Conservation (phyloP, 2,888 invertebrate genomes). For the Phyllotreta striolata region DNA sequence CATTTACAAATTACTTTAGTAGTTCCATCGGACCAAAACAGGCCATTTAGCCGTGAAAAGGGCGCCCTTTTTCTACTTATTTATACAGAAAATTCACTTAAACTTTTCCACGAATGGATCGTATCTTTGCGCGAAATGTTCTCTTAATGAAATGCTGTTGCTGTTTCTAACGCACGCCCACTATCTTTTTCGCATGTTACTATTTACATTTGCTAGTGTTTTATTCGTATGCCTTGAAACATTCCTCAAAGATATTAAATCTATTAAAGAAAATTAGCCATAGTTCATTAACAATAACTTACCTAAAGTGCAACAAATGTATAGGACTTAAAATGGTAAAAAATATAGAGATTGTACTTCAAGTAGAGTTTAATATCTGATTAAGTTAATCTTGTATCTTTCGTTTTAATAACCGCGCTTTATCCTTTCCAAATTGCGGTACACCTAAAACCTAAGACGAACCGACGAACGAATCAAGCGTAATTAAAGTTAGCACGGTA, state of each 20-base stretch:
- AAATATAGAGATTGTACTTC: too few species aligned
- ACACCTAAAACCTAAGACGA: slow-evolving; percentile 24
- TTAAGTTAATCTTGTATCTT: too few species aligned
- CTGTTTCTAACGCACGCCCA: slow-evolving; percentile 45
- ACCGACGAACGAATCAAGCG: slow-evolving; percentile 41
- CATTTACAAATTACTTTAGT: slow-evolving; percentile 48
- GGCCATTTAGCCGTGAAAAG: slow-evolving; percentile 26
- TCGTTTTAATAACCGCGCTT: neutral
- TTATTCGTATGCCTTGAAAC: too few species aligned
- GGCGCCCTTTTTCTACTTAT: slow-evolving; percentile 23
- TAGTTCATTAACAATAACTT: too few species aligned
- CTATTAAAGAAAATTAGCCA: too few species aligned
- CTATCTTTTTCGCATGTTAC: slow-evolving; percentile 44
- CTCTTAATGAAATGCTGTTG: slow-evolving; percentile 49
- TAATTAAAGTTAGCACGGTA: slow-evolving; percentile 42
- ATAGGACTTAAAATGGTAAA: too few species aligned
- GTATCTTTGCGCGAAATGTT: slow-evolving; percentile 41
- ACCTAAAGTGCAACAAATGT: too few species aligned
- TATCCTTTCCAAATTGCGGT: slow-evolving; percentile 28
- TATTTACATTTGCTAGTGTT: slow-evolving; percentile 42
- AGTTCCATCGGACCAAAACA: slow-evolving; percentile 45
- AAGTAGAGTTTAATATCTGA: too few species aligned
- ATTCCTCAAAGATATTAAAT: too few species aligned
- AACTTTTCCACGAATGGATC: slow-evolving; percentile 39
- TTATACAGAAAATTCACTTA: slow-evolving; percentile 34